These are phyloP conservation scores for Mus pahari DNA, from an alignment of 2,113 vertebrate genomes.

Conservation along the genomic window DNA sequence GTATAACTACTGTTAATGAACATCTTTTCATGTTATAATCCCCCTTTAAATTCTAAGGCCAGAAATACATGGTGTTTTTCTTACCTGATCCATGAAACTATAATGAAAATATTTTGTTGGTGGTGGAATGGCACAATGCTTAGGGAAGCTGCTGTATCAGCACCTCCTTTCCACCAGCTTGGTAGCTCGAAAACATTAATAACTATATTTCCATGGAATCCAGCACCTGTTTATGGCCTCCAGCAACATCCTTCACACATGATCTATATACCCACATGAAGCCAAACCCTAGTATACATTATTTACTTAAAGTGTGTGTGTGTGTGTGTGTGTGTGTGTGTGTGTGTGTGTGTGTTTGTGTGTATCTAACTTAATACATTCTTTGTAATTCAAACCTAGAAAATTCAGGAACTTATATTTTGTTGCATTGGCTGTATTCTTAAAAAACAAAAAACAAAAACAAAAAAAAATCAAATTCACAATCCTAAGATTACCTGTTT, in stretches of 20 bases:
- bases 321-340: background rate
- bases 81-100: background rate
- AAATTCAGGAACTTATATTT: background rate
- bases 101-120: background rate
- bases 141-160: background rate
- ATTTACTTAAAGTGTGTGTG: background rate
- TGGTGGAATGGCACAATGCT: too few species aligned
- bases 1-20: background rate
- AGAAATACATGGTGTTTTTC: background rate
- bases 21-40: background rate
- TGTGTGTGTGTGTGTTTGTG: background rate
- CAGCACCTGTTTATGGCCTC: background rate
- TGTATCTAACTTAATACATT: background rate
- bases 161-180: background rate
- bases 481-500: slow-evolving; percentile 54
- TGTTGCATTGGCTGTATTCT: background rate
- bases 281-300: background rate
- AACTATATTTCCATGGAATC: too few species aligned
- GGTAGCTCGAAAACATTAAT: background rate
- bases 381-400: background rate
- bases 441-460: background rate
- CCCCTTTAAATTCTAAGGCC: background rate
- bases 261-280: background rate
- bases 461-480: background rate
- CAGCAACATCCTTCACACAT: too few species aligned